Base-by-base conservation (phyloP, 2,113 vertebrate species). In the Lophius piscatorius region DNA sequence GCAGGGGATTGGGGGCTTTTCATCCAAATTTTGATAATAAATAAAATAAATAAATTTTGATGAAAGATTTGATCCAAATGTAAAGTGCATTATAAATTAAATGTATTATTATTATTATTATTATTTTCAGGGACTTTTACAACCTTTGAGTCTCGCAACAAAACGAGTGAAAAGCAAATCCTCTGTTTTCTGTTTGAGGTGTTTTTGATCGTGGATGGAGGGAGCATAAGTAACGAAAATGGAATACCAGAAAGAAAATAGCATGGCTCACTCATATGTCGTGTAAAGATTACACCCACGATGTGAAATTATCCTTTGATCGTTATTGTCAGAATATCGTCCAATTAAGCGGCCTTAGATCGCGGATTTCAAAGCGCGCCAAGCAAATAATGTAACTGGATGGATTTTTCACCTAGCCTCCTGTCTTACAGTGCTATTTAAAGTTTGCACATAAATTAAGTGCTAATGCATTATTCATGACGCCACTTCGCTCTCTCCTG, bases 391-490 rank as follows among this genome's bases (percentile, higher is more conserved):
- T 42, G 39, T 65, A 72, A 60, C 66, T 58, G 61, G 69, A 80
- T 74, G 60, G 52, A 74, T 72, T 70, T 74, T 72, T 57, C 22
- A 10, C 38, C 47, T 22, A 62, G 67, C 72, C 29, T 31, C 61
- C 68, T 54, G 66, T 63, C 62, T 71, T 74, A 76, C 54, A 48
- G 75, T 9, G 60, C 81, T 86, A 86, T 84, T 84, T 86, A 80
- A 84, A 86, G 86, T 84, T 86, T 81, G 75, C 62, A 67, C 77
- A 84, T 88, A 84, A 88, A 86, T 86, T 86, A 86, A 76, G 54
- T 50, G 12, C 23, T 23, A 4, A 81, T 88, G 71, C 36, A 84
- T 86, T 83, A 88, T 84, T 86, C 79, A 86, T 84, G 58, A 49
- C 12, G 8, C 62, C 75, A 75, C 73, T 79, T 66, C 51, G 36